Conservation (phyloP, 2,797 vertebrate genomes). For the Lemur catta region DNA sequence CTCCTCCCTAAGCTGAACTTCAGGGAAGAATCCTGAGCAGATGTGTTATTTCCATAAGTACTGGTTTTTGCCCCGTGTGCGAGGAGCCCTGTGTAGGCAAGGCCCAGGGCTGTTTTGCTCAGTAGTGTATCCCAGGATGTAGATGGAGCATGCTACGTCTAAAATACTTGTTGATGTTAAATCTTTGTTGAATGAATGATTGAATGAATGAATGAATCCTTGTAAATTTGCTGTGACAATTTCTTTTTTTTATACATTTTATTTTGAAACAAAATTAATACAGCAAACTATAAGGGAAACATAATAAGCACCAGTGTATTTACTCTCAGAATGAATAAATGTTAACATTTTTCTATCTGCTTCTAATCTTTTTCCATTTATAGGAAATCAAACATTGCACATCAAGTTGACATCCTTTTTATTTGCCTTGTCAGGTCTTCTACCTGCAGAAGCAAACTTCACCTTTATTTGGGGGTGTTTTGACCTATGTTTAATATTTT, state of each 20-base stretch:
- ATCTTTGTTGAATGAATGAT: not conserved
- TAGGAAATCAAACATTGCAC: not conserved
- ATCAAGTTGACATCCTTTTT: not conserved
- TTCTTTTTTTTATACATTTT: not conserved
- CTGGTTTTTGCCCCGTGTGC: not conserved
- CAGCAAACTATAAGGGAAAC: not conserved
- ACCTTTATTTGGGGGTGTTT: not conserved
- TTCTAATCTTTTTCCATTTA: not conserved
- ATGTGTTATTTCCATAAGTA: not conserved
- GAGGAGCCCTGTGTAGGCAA: not conserved
- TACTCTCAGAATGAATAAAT: slow-evolving; percentile 19
- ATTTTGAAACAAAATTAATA: not conserved
- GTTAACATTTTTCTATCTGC: not conserved
- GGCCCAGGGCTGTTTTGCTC: not conserved
- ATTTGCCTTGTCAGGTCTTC: not conserved
- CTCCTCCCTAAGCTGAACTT: not conserved
- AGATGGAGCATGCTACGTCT: not conserved
- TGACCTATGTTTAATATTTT: not conserved
- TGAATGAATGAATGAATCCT: not conserved
- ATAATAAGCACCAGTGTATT: not conserved
- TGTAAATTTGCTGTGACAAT: not conserved
- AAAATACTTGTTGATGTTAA: not conserved
- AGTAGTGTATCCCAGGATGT: not conserved
- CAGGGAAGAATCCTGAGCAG: not conserved
- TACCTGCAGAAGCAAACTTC: not conserved